phyloP scores from a whole-genome alignment of 2,888 invertebrate genomes.

The Polydesmus complanatus region DNA sequence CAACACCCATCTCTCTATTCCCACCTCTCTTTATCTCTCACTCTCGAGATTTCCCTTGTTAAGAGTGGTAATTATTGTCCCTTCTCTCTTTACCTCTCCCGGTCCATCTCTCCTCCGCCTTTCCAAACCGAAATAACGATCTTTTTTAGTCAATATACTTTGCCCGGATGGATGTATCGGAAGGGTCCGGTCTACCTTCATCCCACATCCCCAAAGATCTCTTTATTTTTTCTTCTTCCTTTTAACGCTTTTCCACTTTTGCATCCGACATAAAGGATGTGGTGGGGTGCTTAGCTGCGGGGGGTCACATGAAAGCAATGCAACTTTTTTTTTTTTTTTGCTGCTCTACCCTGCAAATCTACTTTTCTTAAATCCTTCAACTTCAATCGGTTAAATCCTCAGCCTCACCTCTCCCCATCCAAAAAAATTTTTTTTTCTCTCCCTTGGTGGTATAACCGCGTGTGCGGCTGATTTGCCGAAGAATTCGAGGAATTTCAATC shows the following conservation, averaged over 20 bases:
- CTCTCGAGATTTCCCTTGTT: too few species aligned
- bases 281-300: neutral
- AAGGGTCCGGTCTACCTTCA: neutral
- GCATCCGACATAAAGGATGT: neutral
- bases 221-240: neutral
- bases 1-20: neutral
- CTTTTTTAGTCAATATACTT: neutral
- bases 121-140: neutral
- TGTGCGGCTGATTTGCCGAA: neutral
- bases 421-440: too few species aligned
- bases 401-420: neutral
- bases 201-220: neutral
- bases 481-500: neutral
- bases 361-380: neutral
- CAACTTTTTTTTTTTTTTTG: neutral
- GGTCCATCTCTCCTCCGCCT: too few species aligned
- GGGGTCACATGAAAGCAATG: neutral
- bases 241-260: neutral
- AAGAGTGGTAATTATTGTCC: neutral
- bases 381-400: neutral
- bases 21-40: too few species aligned
- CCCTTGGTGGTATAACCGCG: neutral
- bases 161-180: too few species aligned
- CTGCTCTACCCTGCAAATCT: neutral
- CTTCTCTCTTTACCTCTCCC: too few species aligned